A percentile compares a stretch with the other conserved stretches of the same genome.
phyloP scores from a whole-genome alignment of 1,140 invertebrate genomes.

The Tyrophagus putrescentiae region DNA sequence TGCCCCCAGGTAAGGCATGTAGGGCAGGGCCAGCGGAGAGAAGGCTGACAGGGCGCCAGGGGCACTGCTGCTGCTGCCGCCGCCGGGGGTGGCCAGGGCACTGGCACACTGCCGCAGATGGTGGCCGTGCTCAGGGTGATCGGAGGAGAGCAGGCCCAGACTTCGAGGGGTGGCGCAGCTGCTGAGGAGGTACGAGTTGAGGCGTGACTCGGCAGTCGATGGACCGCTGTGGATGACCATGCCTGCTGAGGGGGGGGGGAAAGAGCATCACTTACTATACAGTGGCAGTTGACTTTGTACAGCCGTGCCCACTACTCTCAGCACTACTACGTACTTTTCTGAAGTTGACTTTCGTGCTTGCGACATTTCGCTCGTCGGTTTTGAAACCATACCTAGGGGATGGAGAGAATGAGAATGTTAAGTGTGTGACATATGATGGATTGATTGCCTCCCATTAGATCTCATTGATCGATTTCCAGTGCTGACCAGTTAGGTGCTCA shows the following conservation, averaged over 20 bases:
- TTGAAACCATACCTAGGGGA: slow-evolving; percentile 77
- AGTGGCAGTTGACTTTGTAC: no score
- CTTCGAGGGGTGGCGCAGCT: neutral
- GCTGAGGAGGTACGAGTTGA: slow-evolving; percentile 1
- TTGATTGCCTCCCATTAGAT: neutral
- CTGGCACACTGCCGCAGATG: neutral
- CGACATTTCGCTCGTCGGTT: slow-evolving; percentile 84
- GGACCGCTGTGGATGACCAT: neutral
- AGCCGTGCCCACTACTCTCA: neutral
- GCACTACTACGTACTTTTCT: slow-evolving; percentile 52
- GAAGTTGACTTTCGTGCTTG: slow-evolving; percentile 89
- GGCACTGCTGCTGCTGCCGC: neutral
- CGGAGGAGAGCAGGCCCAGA: neutral
- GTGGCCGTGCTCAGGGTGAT: neutral
- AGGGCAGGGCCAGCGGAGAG: slow-evolving; percentile 33
- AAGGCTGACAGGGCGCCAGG: neutral
- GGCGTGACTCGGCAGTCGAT: neutral
- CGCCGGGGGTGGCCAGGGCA: neutral
- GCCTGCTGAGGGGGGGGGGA: neutral
- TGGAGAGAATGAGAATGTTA: neutral
- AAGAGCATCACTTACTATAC: no score
- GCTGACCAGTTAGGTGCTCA: neutral
- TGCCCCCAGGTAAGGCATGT: slow-evolving; percentile 22
- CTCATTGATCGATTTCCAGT: neutral
- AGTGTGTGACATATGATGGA: neutral